These are phyloP conservation scores for Pogonophryne albipinna DNA, from an alignment of 2,797 vertebrate species.

Conservation along the genomic window DNA sequence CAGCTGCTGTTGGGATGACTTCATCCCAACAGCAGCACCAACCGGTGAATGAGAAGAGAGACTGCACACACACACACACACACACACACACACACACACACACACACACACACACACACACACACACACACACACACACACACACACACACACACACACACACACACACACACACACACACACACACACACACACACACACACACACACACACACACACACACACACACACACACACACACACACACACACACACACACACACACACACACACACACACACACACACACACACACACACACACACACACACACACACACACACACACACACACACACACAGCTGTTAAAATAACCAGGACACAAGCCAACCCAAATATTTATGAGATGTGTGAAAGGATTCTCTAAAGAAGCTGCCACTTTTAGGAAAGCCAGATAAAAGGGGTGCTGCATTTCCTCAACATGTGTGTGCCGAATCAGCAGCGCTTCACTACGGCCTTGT, in stretches of 20 bases:
- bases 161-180: too few species aligned
- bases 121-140: too few species aligned
- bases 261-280: too few species aligned
- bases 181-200: too few species aligned
- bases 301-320: too few species aligned
- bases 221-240: too few species aligned
- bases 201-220: too few species aligned
- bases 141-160: too few species aligned
- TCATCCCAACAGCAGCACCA: slow-evolving; percentile 60
- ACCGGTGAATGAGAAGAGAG: slow-evolving; percentile 18
- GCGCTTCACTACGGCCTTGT: neutral
- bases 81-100: too few species aligned
- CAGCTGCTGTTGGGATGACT: slow-evolving; percentile 80
- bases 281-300: too few species aligned
- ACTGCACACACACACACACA: slow-evolving; percentile 16
- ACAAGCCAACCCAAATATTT: slow-evolving; percentile 79
- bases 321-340: slow-evolving; percentile 23
- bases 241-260: too few species aligned
- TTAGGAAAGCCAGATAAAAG: slow-evolving; percentile 34
- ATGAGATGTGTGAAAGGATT: slow-evolving; percentile 62
- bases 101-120: too few species aligned
- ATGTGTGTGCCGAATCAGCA: neutral
- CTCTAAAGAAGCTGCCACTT: slow-evolving; percentile 46
- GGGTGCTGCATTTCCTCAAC: slow-evolving; percentile 19
- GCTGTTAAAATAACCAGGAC: slow-evolving; percentile 45